Evolutionary conservation across 2,113 vertebrate genomes (phyloP), one percentile per base, ranked within the genome.

Genomic region (Pipra filicauda): DNA sequence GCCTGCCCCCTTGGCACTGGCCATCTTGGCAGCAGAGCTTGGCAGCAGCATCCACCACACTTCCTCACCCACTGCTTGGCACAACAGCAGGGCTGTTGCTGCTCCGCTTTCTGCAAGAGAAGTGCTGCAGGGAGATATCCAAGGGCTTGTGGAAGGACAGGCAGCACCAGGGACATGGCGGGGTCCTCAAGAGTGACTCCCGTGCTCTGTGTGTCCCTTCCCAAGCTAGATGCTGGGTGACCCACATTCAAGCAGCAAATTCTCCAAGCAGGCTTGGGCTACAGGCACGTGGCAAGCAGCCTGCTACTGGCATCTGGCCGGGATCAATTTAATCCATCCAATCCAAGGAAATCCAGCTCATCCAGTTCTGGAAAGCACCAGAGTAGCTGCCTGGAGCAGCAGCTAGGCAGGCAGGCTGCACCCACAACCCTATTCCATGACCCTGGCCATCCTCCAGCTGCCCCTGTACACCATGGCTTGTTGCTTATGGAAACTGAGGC

Each of bases 401-500:
- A 69, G 46, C 59, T 51, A 39, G 46, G 59, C 21, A 39, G 20
- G 20, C 30, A 77, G 73, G 43, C 51, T 69, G 17, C 13, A 12
- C 30, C 14, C 4, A 17, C 5, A 15, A 43, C 9, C 43, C 26
- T 5, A 0, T 72, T 49, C 73, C 15, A 7, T 2, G 2, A 74
- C 9, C 87, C 46, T 18, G 22, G 30, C 13, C 57, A 62, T 28
- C 23, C 43, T 71, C 18, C 73, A 59, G 39, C 35, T 78, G 31
- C n/a, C 57, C 71, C 11, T 1, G 7, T 15, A 49, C 0, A 1
- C 28, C 2, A 2, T 11, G 17, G 28, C n/a, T 28, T 67, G 43
- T 52, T 0, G 0, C 37, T 70, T 4, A 1, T 66, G 2, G 6
- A 28, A 46, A 6, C 1, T 59, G 35, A 31, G 70, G 52, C 39